Base-by-base conservation (phyloP, 1,140 invertebrate species). In the Wiebesia pumilae region DNA sequence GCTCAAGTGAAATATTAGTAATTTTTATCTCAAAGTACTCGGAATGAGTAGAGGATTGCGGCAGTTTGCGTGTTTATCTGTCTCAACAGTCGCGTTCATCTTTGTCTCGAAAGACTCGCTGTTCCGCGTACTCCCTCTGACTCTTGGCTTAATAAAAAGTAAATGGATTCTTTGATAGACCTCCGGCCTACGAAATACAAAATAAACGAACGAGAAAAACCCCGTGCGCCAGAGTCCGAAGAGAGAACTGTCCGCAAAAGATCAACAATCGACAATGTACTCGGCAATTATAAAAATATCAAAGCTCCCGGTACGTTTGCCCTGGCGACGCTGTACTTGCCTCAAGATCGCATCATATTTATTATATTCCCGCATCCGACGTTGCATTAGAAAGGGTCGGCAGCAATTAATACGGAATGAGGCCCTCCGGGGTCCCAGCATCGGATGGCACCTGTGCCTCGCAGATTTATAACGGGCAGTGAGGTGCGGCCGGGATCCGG, bases 241-340 rank as follows among this genome's bases (percentile, higher is more conserved):
- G 38, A 43, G 71, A 38, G 71, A 75, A 75, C n/a, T 43, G 71
- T 75, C 38, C 38, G 38, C 38, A 51, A 73, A 71, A 27, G 35
- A 78, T 79, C 62, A 81, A 80, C 51, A 81, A 85, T 40, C 79
- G 16, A 81, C 62, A 81, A 81, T 62, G 35, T 35, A 81, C 54
- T 27, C 24, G 38, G 43, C 51, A 81, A 81, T n/a, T 65, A 38
- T 81, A 81, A 81, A 65, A 54, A 65, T 12, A 81, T 62, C 54
- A 65, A 62, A 65, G 79, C 79, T 81, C 62, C 54, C 58, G 58
- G 58, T 62, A 27, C 58, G 58, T 62, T 62, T 62, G 58, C 3
- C 58, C 79, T 81, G 0, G 71, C 33, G 51, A 54, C 77, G 43
- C 47, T 6, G 24, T 19, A 33, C 77, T 78, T 33, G 43, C 30